Evolutionary conservation across 1,140 invertebrate genomes (phyloP).

Genomic region (Hypsibius dujardini): DNA sequence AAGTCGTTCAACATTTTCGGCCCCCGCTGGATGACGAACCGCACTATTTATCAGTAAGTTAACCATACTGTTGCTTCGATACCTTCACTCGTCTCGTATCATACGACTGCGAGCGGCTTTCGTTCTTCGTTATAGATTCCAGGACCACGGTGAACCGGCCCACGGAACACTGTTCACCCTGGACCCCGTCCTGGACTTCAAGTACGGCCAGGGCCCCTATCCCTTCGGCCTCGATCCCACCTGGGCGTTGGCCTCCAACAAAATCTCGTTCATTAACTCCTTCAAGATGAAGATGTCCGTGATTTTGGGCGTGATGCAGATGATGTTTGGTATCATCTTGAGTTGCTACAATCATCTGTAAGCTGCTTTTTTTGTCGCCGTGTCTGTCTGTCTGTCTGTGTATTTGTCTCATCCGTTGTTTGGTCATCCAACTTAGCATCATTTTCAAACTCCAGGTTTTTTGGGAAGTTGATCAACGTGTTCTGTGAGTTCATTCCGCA

Average conservation of each 20-base stretch:
- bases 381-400: no score
- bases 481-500: conserved; percentile 82
- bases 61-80: conserved; percentile 20
- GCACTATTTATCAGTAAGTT: conserved; percentile 21
- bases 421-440: no score
- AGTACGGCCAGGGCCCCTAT: conserved; percentile 31
- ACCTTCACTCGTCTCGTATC: no score
- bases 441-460: conserved; percentile 56
- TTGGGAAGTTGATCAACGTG: conserved; percentile 57
- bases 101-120: no score
- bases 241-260: conserved; percentile 66
- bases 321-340: conserved; percentile 83
- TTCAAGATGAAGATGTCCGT: conserved; percentile 98
- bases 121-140: no score
- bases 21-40: conserved; percentile 26
- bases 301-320: conserved; percentile 82
- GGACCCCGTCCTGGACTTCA: conserved; percentile 22
- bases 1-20: conserved; percentile 36
- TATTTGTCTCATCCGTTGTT: no score
- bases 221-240: conserved; percentile 35
- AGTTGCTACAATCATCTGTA: conserved; percentile 75
- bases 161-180: no score
- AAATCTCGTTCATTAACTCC: conserved; percentile 89
- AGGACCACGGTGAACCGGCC: no score
- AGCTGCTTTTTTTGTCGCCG: conserved; percentile 32